Evolutionary conservation across 1,140 invertebrate species (phyloP), one percentile per base, ranked within the genome.

Genomic region (Drosophila ambigua): DNA sequence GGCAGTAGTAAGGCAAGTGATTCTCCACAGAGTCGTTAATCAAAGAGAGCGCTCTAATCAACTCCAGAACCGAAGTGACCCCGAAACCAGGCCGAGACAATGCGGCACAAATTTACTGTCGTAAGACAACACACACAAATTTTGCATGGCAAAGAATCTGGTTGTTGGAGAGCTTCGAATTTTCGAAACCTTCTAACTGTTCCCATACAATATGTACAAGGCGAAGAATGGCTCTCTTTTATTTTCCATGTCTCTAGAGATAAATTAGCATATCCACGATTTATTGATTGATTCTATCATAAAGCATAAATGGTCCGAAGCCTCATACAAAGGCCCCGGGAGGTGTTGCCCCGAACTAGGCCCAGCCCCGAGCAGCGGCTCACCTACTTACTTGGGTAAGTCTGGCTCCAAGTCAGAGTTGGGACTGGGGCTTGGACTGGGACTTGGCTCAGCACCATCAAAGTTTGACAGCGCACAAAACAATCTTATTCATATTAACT

Each of bases 401-500:
- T 58, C 31, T 54, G 45, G 62, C 41, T 44, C 59, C 28, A 15
- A 58, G 49, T 64, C 39, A 46, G 62, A 50, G 57, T 39, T 59
- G 53, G 53, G 20, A 13, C 45, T 35, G 9, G 31, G 31, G 9
- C 49, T 11, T 35, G 3, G 31, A 11, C 31, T 13, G 13, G 11
- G 35, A 13, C 11, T 39, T 13, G 35, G 11, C 35, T 39, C 35
- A 39, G 35, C 28, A 2, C 62, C 69, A 63, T 87, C 74, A 87
- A 75, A 75, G 66, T 87, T 78, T 75, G 82, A 62, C 72, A 55
- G 72, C 53, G 57, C 39, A 28, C 31, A 41, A 63, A 52, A 50
- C 79, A 82, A 82, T 82, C 75, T 75, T 74, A 85, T 85, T 69
- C 77, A 68, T 77, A 77, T 85, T 84, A 72, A 63, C 49, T 62